Evolutionary conservation across 2,797 vertebrate species (phyloP), one percentile per base, ranked within the genome.

Genomic region (Pseudopleuronectes americanus): DNA sequence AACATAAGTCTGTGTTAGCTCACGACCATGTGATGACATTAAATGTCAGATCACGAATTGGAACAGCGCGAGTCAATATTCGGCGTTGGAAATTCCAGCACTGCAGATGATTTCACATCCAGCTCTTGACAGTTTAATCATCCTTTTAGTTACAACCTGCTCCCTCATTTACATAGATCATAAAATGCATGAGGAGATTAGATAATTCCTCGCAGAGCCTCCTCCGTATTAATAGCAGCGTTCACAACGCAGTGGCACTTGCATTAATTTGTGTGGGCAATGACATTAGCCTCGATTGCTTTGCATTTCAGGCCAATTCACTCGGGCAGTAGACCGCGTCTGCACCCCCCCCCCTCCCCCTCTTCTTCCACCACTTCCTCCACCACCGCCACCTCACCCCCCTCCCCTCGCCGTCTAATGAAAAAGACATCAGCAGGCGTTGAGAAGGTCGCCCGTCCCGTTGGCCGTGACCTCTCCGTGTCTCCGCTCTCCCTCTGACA

Each of bases 251-350:
- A 81, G 59, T 81, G 84, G 82, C 81, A 88, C 83, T 76, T 72
- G 83, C 89, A 88, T 89, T 92, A 79, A 92, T 91, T 91, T 89
- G 76, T 80, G 80, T 78, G 87, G 69, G 87, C 87, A 67, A 87
- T 92, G 89, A 91, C 91, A 90, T 92, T 92, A 91, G 88, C 86
- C 79, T 63, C 77, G 61, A 88, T 87, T 66, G 86, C 84, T 41
- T 87, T 56, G 84, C 78, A 80, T 89, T 89, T 83, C 75, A 60
- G 85, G 72, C 84, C 88, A 85, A 89, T 88, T 86, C 84, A 21
- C 74, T 23, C 59, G 79, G 52, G 85, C 74, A 81, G 76, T 75
- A 67, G 72, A 88, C 77, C 68, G 45, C n/a, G 81, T 84, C 84
- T 7, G 56, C 74, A 68, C 6, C 63, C 62, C 73, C 65, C 47